Percentiles rank a stretch among this genome's conserved stretches.
Evolutionary conservation across 2,113 vertebrate genomes (phyloP).

Genomic region (Naja naja): DNA sequence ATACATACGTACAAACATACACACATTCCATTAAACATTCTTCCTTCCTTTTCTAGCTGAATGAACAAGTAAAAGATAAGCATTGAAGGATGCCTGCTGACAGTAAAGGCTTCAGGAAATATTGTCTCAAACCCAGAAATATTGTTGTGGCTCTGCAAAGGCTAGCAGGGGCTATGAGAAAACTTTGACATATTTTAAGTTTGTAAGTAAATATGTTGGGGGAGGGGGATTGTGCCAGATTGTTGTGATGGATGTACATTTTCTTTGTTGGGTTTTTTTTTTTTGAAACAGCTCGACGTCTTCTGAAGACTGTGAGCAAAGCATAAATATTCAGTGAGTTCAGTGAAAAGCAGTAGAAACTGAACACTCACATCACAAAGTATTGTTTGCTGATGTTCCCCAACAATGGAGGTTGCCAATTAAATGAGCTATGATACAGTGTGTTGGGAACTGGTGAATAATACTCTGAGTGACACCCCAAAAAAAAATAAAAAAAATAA

Average conservation of each 20-base stretch:
- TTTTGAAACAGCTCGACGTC: conserved; percentile 39
- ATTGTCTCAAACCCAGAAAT: not conserved
- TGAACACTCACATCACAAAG: conserved; percentile 41
- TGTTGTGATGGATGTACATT: conserved; percentile 41
- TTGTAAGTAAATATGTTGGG: conserved; percentile 42
- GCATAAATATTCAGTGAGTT: conserved; percentile 65
- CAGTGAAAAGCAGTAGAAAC: conserved; percentile 42
- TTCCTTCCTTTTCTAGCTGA: not conserved
- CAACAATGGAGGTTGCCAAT: conserved; percentile 67
- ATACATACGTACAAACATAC: not conserved
- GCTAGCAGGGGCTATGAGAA: not conserved
- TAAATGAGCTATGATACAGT: conserved; percentile 64
- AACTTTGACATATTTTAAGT: conserved; percentile 13
- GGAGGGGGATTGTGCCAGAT: not conserved
- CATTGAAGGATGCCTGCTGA: not conserved
- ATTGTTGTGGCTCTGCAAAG: not conserved
- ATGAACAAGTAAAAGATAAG: not conserved
- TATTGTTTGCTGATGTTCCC: conserved; percentile 40
- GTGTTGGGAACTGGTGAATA: conserved; percentile 54
- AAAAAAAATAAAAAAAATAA: too few relatives aligned
- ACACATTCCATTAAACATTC: not conserved
- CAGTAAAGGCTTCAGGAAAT: not conserved
- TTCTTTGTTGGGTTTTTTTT: not conserved
- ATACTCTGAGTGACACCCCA: conserved; percentile 51
- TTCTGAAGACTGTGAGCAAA: conserved; percentile 35